Evolutionary conservation across 2,113 vertebrate genomes (phyloP).

Genomic region (Protomyctophum bolini): DNA sequence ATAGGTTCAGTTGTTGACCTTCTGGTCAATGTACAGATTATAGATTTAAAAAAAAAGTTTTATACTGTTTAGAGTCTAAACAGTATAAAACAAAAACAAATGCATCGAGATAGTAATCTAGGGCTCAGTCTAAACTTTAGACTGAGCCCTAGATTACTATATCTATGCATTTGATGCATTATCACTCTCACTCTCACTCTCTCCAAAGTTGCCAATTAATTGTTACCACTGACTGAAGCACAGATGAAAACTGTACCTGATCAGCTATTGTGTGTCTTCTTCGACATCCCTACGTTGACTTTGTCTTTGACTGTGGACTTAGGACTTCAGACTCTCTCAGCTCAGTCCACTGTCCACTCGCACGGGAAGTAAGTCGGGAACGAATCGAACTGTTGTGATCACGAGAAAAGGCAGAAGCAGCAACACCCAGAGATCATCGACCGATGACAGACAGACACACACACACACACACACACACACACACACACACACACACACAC

Average conservation of each 20-base stretch:
- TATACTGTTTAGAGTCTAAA: too few relatives aligned
- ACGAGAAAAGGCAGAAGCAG: slow-evolving; percentile 16
- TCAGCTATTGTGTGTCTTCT: neutral
- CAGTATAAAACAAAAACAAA: too few relatives aligned
- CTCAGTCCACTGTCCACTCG: slow-evolving; percentile 15
- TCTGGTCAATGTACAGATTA: too few relatives aligned
- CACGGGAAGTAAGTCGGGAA: slow-evolving; percentile 33
- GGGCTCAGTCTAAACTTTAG: too few relatives aligned
- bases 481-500: too few relatives aligned
- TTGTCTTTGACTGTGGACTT: neutral
- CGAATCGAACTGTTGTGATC: slow-evolving; percentile 23
- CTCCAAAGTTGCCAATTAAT: neutral
- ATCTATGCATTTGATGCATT: too few relatives aligned
- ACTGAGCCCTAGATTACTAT: too few relatives aligned
- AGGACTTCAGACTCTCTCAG: neutral
- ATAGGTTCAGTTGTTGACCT: too few relatives aligned
- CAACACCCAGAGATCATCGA: slow-evolving; percentile 30
- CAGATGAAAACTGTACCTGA: slow-evolving; percentile 43
- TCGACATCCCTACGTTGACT: slow-evolving; percentile 38
- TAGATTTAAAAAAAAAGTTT: too few relatives aligned
- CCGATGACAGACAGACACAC: slow-evolving; percentile 16
- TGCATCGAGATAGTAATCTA: too few relatives aligned
- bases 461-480: too few relatives aligned
- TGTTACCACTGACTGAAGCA: neutral
- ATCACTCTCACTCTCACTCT: too few relatives aligned